These are phyloP conservation scores for Eupeodes latifasciatus DNA, from an alignment of 2,888 invertebrate genomes.

Conservation along the genomic window DNA sequence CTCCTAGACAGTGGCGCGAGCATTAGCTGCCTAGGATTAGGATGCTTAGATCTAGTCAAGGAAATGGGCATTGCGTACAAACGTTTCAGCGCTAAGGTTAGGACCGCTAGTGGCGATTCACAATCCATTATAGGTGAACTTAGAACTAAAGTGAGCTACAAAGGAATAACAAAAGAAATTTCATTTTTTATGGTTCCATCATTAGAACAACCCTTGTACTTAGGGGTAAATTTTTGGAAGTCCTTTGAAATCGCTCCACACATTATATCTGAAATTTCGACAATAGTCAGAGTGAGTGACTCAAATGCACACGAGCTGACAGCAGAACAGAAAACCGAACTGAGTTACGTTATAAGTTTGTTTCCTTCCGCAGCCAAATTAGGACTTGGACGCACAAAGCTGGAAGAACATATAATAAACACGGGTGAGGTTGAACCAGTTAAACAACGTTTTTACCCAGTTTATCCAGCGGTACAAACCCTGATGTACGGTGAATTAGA, in stretches of 20 bases:
- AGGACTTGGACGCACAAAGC: no score
- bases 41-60: neutral
- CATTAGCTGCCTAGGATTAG: neutral
- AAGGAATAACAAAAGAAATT: no score
- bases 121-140: neutral
- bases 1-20: neutral
- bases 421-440: no score
- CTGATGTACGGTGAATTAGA: neutral
- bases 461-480: neutral
- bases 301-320: neutral
- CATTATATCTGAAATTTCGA: neutral
- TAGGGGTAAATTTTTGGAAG: no score
- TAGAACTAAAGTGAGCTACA: neutral
- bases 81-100: neutral
- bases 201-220: no score
- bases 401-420: no score
- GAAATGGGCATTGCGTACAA: neutral
- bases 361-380: no score
- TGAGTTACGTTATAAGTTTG: no score
- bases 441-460: neutral
- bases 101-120: neutral
- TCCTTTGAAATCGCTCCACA: no score
- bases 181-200: no score
- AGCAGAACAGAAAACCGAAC: no score
- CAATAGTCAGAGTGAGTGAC: neutral